phyloP scores from a whole-genome alignment of 30 jellyfish, hydroid and myxozoan genomes.

The Calvadosia cruxmelitensis region DNA sequence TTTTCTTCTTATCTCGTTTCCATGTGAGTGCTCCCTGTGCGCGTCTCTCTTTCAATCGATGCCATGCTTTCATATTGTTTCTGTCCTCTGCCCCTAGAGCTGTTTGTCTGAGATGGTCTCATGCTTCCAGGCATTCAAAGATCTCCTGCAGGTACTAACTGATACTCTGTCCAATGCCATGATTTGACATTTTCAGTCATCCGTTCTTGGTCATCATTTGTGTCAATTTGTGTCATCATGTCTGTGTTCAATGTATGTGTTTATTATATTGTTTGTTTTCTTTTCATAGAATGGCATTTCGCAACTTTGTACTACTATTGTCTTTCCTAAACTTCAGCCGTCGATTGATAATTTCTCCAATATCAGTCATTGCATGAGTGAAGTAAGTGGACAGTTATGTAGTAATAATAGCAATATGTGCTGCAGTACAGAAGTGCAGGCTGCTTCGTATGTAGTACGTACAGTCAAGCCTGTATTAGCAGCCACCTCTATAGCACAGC shows the following conservation, averaged over 20 bases:
- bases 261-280: slow-evolving; percentile 4
- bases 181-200: no score
- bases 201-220: no score
- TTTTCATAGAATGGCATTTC: slow-evolving; percentile 30
- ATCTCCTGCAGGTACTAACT: slow-evolving; percentile 61
- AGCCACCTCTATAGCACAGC: no score
- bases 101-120: slow-evolving; percentile 61
- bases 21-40: no score
- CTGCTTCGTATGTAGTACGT: no score
- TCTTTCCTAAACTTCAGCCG: slow-evolving; percentile 46
- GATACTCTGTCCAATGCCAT: no score
- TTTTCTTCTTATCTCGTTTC: no score
- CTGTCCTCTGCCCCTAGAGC: slow-evolving; percentile 29
- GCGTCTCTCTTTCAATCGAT: no score
- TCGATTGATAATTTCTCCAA: slow-evolving; percentile 41
- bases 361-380: slow-evolving; percentile 43
- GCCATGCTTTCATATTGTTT: not conserved
- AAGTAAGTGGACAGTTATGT: slow-evolving; percentile 20
- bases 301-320: slow-evolving; percentile 55
- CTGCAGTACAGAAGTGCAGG: no score
- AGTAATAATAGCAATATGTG: not conserved
- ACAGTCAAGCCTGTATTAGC: no score
- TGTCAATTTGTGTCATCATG: no score
- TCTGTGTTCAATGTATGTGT: no score
- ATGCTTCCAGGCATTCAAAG: slow-evolving; percentile 66